Conservation (phyloP, 1,140 invertebrate genomes). For the Spodoptera frugiperda region DNA sequence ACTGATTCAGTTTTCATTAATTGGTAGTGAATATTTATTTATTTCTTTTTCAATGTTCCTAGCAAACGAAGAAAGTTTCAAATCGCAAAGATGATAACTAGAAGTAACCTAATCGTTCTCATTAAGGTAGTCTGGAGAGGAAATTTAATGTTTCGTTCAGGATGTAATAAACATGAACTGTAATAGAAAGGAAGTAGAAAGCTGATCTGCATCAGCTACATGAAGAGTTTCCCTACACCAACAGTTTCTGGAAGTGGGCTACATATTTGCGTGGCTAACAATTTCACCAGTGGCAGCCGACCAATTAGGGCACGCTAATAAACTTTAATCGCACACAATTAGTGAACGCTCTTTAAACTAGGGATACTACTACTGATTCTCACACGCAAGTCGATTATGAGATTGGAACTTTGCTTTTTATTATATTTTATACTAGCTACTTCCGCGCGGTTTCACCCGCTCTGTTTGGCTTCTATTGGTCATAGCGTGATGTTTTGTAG, state of each 20-base stretch:
- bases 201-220: constrained; percentile 3
- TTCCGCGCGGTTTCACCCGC: no score
- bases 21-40: no score
- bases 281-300: constrained; percentile 49
- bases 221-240: not conserved
- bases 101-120: no score
- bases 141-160: not conserved
- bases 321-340: constrained; percentile 61
- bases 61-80: no score
- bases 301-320: constrained; percentile 62
- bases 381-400: not conserved
- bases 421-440: no score
- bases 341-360: constrained; percentile 45
- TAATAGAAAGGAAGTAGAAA: constrained; percentile 10
- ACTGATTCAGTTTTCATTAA: no score
- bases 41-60: no score
- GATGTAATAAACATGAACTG: not conserved
- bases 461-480: no score
- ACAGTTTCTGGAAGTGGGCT: not conserved
- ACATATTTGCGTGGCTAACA: constrained; percentile 48
- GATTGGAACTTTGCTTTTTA: not conserved
- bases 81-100: no score
- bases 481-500: not conserved
- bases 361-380: constrained; percentile 34
- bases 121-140: no score